A percentile compares a stretch with the other conserved stretches of the same genome.
Evolutionary conservation across 2,888 invertebrate species (phyloP).

Genomic region (Andrena bicolor): DNA sequence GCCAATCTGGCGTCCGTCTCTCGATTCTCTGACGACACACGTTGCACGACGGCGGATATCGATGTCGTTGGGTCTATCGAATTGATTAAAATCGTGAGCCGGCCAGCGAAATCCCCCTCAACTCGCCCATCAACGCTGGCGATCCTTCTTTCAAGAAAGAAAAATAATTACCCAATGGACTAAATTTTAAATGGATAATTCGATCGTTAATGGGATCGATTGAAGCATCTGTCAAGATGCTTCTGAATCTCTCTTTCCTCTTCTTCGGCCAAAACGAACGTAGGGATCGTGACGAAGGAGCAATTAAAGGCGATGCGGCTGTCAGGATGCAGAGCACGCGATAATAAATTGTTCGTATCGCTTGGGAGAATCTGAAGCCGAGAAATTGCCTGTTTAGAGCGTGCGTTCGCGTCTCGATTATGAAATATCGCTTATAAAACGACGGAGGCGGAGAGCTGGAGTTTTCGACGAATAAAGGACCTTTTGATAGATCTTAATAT

Average conservation of each 20-base stretch:
- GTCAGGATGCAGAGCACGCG: slow-evolving; percentile 16
- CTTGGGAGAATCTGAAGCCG: slow-evolving; percentile 31
- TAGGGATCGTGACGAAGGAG: slow-evolving; percentile 20
- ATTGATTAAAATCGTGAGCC: slow-evolving; percentile 3
- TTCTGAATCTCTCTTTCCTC: background rate
- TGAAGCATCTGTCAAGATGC: background rate
- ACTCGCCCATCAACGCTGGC: background rate
- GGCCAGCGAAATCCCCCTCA: background rate
- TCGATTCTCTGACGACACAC: slow-evolving; percentile 12
- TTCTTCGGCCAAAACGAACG: background rate
- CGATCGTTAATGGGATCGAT: background rate
- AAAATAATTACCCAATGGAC: background rate
- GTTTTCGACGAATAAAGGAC: background rate
- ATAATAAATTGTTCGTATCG: slow-evolving; percentile 48
- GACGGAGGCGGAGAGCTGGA: background rate
- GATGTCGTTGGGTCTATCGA: background rate
- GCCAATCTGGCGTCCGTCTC: slow-evolving; percentile 39
- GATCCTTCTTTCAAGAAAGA: background rate
- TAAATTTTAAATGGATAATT: background rate
- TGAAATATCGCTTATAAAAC: slow-evolving; percentile 41
- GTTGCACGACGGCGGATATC: slow-evolving; percentile 12
- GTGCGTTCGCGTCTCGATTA: slow-evolving; percentile 27
- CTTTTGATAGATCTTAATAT: background rate
- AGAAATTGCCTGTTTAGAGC: slow-evolving; percentile 29
- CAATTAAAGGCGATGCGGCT: slow-evolving; percentile 33